Evolutionary conservation across 1,140 invertebrate species (phyloP).

Genomic region (Trachymyrmex septentrionalis): DNA sequence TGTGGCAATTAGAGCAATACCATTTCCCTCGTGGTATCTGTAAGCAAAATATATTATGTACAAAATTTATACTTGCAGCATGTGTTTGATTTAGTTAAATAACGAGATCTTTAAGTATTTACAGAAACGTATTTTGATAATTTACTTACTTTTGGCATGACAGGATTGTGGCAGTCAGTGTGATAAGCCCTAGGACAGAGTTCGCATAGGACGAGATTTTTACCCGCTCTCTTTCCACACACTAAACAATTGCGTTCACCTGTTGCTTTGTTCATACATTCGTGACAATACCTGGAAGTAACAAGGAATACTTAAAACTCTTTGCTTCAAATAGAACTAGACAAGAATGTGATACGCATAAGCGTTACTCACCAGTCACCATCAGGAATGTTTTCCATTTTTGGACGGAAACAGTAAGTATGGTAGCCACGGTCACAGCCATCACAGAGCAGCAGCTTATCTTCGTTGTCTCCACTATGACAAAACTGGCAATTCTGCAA

Average conservation of each 20-base stretch:
- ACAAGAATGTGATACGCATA: background rate
- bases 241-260: slow-evolving; percentile 95
- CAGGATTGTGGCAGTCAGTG: slow-evolving; percentile 96
- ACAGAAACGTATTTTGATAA: background rate
- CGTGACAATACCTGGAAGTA: slow-evolving; percentile 94
- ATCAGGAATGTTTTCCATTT: slow-evolving; percentile 98
- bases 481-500: slow-evolving; percentile 99
- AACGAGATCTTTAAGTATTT: background rate
- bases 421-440: slow-evolving; percentile 99
- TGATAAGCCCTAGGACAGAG: slow-evolving; percentile 96
- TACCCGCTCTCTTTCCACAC: slow-evolving; percentile 93
- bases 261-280: slow-evolving; percentile 98
- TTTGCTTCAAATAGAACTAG: background rate
- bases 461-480: slow-evolving; percentile 97
- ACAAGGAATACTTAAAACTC: background rate
- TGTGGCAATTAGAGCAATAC: slow-evolving; percentile 94
- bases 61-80: background rate
- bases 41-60: slow-evolving; percentile 24
- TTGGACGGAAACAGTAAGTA: slow-evolving; percentile 99
- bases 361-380: slow-evolving; percentile 95
- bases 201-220: slow-evolving; percentile 94
- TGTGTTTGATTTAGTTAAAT: background rate
- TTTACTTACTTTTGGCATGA: slow-evolving; percentile 91
- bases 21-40: slow-evolving; percentile 94
- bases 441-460: slow-evolving; percentile 97